phyloP scores from a whole-genome alignment of 37 sponge, comb jelly and placozoan genomes.

The Beroe ovata region DNA sequence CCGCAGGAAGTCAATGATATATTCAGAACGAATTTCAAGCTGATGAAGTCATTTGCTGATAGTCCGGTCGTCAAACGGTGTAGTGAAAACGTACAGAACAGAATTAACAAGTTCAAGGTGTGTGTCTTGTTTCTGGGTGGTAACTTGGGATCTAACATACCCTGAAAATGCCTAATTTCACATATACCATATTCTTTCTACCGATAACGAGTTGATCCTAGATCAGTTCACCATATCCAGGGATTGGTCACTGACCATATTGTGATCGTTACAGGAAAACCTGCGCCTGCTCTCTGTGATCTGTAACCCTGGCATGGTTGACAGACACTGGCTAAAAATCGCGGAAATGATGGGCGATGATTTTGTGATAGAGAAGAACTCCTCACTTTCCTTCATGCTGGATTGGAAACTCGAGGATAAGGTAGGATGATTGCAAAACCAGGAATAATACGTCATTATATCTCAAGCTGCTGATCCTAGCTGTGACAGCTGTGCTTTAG shows the following conservation, averaged over 20 bases:
- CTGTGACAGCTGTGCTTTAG: too few relatives aligned
- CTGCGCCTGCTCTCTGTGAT: conserved; percentile 85
- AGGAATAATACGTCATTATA: too few relatives aligned
- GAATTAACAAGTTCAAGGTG: conserved; percentile 86
- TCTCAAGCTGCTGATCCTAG: too few relatives aligned
- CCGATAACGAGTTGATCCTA: too few relatives aligned
- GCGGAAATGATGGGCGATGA: conserved; percentile 7
- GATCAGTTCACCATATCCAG: too few relatives aligned
- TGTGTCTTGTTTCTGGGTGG: too few relatives aligned
- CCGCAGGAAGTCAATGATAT: conserved; percentile 58
- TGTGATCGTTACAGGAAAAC: conserved; percentile 67
- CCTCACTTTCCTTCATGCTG: conserved; percentile 40
- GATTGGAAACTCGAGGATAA: conserved; percentile 50
- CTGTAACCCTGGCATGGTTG: conserved; percentile 92
- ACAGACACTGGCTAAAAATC: conserved; percentile 85
- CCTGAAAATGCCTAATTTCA: too few relatives aligned
- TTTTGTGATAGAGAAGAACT: conserved; percentile 23
- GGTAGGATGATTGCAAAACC: too few relatives aligned
- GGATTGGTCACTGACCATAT: too few relatives aligned
- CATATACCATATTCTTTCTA: too few relatives aligned
- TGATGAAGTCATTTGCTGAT: conserved; percentile 82
- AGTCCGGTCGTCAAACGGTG: conserved; percentile 83
- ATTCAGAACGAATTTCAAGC: conserved; percentile 90
- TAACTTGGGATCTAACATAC: too few relatives aligned
- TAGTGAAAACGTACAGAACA: conserved; percentile 80